Evolutionary conservation across 2,113 vertebrate genomes (phyloP).

Genomic region (Rhinoderma darwinii): DNA sequence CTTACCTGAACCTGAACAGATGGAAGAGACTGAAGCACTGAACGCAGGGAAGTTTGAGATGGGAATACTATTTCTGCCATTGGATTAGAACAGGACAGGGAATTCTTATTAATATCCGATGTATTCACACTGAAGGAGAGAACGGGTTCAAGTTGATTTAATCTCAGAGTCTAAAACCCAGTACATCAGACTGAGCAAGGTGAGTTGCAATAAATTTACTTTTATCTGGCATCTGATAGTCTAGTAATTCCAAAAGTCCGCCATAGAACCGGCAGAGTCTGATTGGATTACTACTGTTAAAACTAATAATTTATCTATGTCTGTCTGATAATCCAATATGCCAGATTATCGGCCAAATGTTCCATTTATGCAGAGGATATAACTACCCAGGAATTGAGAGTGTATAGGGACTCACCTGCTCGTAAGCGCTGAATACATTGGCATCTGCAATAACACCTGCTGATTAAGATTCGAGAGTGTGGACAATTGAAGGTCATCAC

Average conservation of each 20-base stretch:
- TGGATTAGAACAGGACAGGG: conserved; percentile 59
- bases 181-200: neutral
- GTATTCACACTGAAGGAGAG: conserved; percentile 52
- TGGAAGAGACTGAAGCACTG: neutral
- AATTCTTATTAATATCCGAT: neutral
- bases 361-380: neutral
- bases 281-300: no score
- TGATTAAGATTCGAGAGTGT: neutral
- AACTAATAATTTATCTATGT: neutral
- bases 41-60: conserved; percentile 41
- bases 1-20: conserved; percentile 70
- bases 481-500: neutral
- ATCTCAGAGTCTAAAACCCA: neutral
- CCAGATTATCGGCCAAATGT: neutral
- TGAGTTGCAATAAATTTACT: neutral
- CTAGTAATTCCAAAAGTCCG: neutral
- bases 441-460: conserved; percentile 37
- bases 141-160: neutral
- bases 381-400: neutral
- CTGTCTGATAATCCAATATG: neutral
- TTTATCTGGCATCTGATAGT: neutral
- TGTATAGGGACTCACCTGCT: conserved; percentile 63
- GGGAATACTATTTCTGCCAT: conserved; percentile 65
- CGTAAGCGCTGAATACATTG: conserved; percentile 66
- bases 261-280: no score